phyloP scores from a whole-genome alignment of 2,797 vertebrate genomes.

The Cuniculus paca region DNA sequence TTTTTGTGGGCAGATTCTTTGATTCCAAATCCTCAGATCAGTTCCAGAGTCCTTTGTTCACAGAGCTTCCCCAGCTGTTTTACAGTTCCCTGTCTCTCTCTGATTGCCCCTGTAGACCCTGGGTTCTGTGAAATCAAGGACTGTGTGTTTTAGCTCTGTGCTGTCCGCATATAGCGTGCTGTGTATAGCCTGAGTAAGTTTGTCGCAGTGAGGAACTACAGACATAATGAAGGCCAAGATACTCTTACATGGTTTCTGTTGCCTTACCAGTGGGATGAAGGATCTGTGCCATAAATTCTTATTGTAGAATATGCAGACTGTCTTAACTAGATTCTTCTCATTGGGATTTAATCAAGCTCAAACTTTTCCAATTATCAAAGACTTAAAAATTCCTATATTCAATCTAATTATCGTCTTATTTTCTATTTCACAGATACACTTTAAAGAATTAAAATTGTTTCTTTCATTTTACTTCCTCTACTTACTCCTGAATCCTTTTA shows the following conservation, averaged over 20 bases:
- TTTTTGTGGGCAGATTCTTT: not conserved
- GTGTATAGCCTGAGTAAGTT: not conserved
- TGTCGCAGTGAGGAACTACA: not conserved
- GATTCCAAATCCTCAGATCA: not conserved
- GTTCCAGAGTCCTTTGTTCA: not conserved
- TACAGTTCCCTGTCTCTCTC: not conserved
- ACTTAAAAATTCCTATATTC: not conserved
- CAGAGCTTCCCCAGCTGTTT: not conserved
- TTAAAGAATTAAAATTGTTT: not conserved
- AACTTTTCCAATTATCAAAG: not conserved
- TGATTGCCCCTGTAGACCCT: not conserved
- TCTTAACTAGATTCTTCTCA: not conserved
- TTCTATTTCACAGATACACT: not conserved
- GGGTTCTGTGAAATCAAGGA: not conserved
- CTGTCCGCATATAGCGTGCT: not conserved
- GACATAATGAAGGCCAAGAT: not conserved
- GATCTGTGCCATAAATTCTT: too few species aligned
- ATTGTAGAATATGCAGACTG: not conserved
- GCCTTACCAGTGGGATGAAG: too few species aligned
- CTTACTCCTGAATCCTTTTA: not conserved
- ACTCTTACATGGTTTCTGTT: not conserved
- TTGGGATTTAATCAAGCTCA: not conserved
- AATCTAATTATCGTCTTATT: not conserved
- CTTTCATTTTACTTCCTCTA: not conserved
- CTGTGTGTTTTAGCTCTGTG: not conserved